Conservation (phyloP, 2,113 vertebrate genomes). For the Perca flavescens region DNA sequence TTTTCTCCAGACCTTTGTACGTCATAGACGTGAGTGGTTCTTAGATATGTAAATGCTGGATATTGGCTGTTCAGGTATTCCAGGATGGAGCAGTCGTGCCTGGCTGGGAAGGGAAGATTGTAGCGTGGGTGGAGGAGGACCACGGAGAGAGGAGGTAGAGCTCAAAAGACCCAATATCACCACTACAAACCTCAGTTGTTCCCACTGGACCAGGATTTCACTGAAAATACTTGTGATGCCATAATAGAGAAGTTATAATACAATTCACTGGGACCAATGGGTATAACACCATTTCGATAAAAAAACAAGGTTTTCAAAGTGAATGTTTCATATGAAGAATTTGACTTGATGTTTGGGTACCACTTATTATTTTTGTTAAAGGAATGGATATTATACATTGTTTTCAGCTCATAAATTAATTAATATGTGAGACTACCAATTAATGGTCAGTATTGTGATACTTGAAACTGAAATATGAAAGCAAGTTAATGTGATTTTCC, state of each 20-base stretch:
- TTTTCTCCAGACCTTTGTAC: conserved; percentile 31
- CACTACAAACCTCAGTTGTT: conserved; percentile 63
- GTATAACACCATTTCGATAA: conserved; percentile 27
- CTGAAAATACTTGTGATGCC: conserved; percentile 56
- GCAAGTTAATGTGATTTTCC: conserved; percentile 23
- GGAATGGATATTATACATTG: conserved; percentile 36
- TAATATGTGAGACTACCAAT: conserved; percentile 11
- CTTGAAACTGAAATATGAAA: conserved; percentile 38
- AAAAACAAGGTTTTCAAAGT: conserved; percentile 50
- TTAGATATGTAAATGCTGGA: conserved; percentile 42
- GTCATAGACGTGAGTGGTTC: conserved; percentile 33
- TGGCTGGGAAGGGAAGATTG: conserved; percentile 99
- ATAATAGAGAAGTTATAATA: conserved; percentile 32
- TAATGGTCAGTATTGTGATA: conserved; percentile 54
- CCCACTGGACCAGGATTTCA: conserved; percentile 59
- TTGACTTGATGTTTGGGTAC: conserved; percentile 46
- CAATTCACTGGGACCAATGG: conserved; percentile 69
- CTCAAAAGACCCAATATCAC: conserved; percentile 46
- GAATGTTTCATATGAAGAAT: conserved; percentile 69
- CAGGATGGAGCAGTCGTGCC: conserved; percentile 94
- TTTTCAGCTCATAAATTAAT: conserved; percentile 48
- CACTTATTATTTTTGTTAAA: conserved; percentile 14
- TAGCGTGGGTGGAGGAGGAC: conserved; percentile 98
- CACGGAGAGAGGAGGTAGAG: conserved; percentile 89
- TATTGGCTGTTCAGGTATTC: conserved; percentile 87